Evolutionary conservation across 2,113 vertebrate species (phyloP), one percentile per base, ranked within the genome.

Genomic region (Lota lota): DNA sequence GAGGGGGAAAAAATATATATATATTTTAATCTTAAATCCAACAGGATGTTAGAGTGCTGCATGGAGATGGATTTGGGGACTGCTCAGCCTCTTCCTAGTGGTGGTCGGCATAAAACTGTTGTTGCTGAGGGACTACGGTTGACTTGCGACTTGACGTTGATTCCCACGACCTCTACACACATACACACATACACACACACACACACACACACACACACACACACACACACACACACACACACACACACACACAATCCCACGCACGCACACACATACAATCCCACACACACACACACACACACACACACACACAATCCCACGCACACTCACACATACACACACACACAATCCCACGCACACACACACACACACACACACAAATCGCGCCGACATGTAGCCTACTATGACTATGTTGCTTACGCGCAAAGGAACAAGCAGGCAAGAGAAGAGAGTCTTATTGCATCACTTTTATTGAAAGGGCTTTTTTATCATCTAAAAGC

Each of bases 141-240:
- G 40, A 47, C 40, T 47, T 47, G 40, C 40, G 73, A 79, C 70
- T 71, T 72, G 65, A 65, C 81, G 69, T 68, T 72, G 68, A 86
- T 92, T 92, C 90, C 90, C 91, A 92, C 88, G 90, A 90, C 91
- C 87, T 83, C 83, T 86, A 78, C 81, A 82, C 80, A 67, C 53
- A 33, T 20, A 12, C 61, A 21, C 50, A n/a, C 51, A 22, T 40
- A 2, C 47, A 54, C 60, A 24, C 60, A 24, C 59, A 69, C 59
- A 24, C 40, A 62, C 36, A 51, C 67, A 69, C 72, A n/a, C 68
- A 36, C 73, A 56, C 61, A 60, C 68, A 63, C 72, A 36, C 69
- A 33, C 77, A 67, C 63, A 61, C 75, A 63, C 62, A 66, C 64
- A 69, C 70, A 64, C 65, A 65, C 63, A 61, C 56, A 78, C 22